A percentile compares a stretch with the other conserved stretches of the same genome.
These are phyloP conservation scores for Ceratoteleas bidentatus DNA, from an alignment of 1,140 invertebrate genomes.

Conservation along the genomic window DNA sequence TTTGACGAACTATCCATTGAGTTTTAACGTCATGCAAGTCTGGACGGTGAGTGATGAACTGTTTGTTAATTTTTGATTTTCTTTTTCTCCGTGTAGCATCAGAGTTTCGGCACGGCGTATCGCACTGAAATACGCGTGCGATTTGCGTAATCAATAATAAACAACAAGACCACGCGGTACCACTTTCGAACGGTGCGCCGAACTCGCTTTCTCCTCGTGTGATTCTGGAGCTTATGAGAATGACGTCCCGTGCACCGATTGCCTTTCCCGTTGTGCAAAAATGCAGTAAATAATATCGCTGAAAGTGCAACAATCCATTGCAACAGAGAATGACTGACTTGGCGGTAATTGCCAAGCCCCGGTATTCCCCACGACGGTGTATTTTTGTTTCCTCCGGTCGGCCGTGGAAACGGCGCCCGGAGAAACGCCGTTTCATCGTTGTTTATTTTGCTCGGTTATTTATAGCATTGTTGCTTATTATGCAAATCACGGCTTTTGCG, in stretches of 20 bases:
- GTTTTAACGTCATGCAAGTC: too few species aligned
- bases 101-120: too few species aligned
- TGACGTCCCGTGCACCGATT: conserved; percentile 44
- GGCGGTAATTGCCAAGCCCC: conserved; percentile 28
- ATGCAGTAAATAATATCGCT: conserved; percentile 54
- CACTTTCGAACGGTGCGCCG: conserved; percentile 55
- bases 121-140: conserved; percentile 28
- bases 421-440: too few species aligned
- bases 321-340: conserved; percentile 52
- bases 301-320: conserved; percentile 53
- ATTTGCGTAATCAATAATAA: conserved; percentile 66
- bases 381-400: conserved; percentile 37
- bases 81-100: too few species aligned
- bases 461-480: conserved; percentile 10
- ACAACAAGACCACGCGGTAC: conserved; percentile 47
- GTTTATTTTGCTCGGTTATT: conserved; percentile 24
- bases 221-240: conserved; percentile 63
- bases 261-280: conserved; percentile 43
- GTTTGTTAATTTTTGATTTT: too few species aligned
- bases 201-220: conserved; percentile 61
- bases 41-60: too few species aligned
- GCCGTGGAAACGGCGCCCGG: too few species aligned
- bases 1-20: too few species aligned
- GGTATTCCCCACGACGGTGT: conserved; percentile 18
- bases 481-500: conserved; percentile 16